phyloP scores from a whole-genome alignment of 1,140 invertebrate genomes.

The Globodera ellingtonae region DNA sequence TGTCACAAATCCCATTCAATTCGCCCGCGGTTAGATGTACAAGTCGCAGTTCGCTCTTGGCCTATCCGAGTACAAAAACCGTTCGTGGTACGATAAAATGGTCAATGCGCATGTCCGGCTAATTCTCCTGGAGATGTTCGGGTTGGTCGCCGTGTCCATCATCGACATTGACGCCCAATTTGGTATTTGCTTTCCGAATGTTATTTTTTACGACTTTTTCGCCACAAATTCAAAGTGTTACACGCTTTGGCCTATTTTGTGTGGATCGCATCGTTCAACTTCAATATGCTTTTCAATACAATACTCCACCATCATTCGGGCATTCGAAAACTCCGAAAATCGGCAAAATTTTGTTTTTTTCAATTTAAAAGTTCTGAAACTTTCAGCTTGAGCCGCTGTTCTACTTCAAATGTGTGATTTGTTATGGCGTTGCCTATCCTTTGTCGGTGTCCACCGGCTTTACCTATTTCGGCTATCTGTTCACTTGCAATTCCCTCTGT shows the following conservation, averaged over 20 bases:
- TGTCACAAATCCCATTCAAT: constrained; percentile 5
- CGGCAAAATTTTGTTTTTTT: constrained; percentile 29
- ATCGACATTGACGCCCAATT: constrained; percentile 59
- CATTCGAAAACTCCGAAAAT: constrained; percentile 36
- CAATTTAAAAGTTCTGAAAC: constrained; percentile 17
- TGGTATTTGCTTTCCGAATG: constrained; percentile 24
- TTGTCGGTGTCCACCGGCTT: constrained; percentile 60
- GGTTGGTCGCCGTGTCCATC: constrained; percentile 55
- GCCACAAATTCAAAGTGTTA: constrained; percentile 45
- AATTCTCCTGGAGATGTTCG: constrained; percentile 53
- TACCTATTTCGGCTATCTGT: constrained; percentile 52
- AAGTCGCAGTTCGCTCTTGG: constrained; percentile 54
- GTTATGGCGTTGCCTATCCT: constrained; percentile 48
- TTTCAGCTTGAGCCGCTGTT: constrained; percentile 57
- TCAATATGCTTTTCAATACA: constrained; percentile 63
- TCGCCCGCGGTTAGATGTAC: constrained; percentile 47
- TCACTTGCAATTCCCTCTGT: constrained; percentile 51
- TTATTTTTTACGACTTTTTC: background rate
- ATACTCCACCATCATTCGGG: constrained; percentile 60
- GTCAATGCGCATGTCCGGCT: constrained; percentile 52
- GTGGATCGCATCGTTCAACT: constrained; percentile 59
- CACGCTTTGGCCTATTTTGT: constrained; percentile 56
- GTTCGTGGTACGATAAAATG: constrained; percentile 51
- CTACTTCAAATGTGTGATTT: constrained; percentile 56
- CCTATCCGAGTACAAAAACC: constrained; percentile 46